Conservation (phyloP, 2,797 vertebrate species). For the Clarias fuscus region DNA sequence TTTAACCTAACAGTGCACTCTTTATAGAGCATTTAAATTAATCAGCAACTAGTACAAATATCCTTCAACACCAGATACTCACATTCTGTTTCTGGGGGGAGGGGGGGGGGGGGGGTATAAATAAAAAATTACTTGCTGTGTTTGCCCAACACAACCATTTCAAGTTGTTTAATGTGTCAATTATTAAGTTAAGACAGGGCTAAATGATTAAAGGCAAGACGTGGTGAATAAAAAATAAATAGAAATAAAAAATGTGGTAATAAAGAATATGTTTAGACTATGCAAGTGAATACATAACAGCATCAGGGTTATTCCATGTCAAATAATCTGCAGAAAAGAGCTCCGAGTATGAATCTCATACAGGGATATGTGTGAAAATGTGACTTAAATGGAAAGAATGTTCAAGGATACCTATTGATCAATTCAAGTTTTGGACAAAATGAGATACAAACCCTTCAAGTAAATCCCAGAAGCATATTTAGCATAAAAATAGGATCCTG, state of each 20-base stretch:
- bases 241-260: not conserved
- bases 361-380: not conserved
- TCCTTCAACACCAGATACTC: constrained; percentile 30
- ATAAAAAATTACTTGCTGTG: constrained; percentile 11
- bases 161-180: constrained; percentile 4
- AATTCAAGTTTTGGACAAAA: not conserved
- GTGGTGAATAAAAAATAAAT: not conserved
- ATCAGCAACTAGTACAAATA: constrained; percentile 22
- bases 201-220: constrained; percentile 6
- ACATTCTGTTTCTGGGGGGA: not conserved
- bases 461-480: not conserved
- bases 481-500: not conserved
- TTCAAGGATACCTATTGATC: not conserved
- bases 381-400: not conserved
- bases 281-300: not conserved
- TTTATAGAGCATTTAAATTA: constrained; percentile 19
- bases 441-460: not conserved
- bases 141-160: not conserved
- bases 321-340: constrained; percentile 35
- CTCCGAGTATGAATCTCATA: not conserved
- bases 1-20: constrained; percentile 30
- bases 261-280: constrained; percentile 5
- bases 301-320: constrained; percentile 39
- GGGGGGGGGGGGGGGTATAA: too few relatives aligned
- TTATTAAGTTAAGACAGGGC: constrained; percentile 19